Evolutionary conservation across 2,888 invertebrate genomes (phyloP).

Genomic region (Xanthorhoe spadicearia): DNA sequence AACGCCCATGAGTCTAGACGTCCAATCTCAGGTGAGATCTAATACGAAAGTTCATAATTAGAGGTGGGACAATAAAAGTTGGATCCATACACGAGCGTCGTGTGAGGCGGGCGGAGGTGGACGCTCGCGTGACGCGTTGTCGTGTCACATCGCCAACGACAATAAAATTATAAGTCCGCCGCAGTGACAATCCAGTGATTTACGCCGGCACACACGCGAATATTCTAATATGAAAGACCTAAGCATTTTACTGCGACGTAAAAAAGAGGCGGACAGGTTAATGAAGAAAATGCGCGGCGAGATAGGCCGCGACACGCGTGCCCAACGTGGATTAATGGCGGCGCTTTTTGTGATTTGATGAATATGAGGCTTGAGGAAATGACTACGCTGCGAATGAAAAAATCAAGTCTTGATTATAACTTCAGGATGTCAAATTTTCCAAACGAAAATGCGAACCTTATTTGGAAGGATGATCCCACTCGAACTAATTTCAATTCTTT

Average conservation of each 20-base stretch:
- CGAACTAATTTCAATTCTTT: too few relatives aligned
- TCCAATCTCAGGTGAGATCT: constrained; percentile 77
- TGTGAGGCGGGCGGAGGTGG: constrained; percentile 51
- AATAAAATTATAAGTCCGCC: constrained; percentile 84
- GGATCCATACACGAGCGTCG: constrained; percentile 66
- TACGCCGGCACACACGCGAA: constrained; percentile 82
- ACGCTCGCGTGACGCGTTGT: constrained; percentile 75
- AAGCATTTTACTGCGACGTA: constrained; percentile 70
- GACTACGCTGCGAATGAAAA: constrained; percentile 15
- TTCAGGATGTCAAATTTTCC: background rate
- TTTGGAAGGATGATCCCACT: too few relatives aligned
- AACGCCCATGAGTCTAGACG: constrained; percentile 69
- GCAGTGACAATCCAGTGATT: constrained; percentile 85
- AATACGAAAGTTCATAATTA: constrained; percentile 73
- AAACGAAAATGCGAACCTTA: background rate
- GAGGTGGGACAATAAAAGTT: constrained; percentile 76
- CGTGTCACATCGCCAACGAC: constrained; percentile 77
- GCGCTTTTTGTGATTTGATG: constrained; percentile 39
- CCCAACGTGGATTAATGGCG: constrained; percentile 49
- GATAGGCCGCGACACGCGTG: constrained; percentile 74
- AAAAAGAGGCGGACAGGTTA: constrained; percentile 79
- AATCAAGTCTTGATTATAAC: constrained; percentile 18
- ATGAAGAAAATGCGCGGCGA: constrained; percentile 76
- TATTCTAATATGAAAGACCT: constrained; percentile 78
- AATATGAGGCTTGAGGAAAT: constrained; percentile 16